Evolutionary conservation across 2,113 vertebrate genomes (phyloP).

Genomic region (Pelvicachromis taeniatus): DNA sequence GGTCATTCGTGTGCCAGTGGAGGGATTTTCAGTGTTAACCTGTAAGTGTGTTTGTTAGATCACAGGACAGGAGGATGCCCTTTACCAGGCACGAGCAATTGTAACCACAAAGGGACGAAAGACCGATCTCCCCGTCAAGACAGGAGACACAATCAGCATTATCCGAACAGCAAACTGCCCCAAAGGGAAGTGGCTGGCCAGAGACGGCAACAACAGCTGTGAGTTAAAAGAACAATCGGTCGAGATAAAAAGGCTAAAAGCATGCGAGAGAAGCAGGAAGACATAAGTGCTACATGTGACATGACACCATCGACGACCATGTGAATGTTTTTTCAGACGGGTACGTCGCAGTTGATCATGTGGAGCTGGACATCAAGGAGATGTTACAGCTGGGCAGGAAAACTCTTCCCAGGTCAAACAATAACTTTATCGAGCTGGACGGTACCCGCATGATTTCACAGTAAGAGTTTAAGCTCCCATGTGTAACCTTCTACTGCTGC

Average conservation of each 20-base stretch:
- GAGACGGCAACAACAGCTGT: slow-evolving; percentile 72
- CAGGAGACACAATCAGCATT: slow-evolving; percentile 59
- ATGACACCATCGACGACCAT: not conserved
- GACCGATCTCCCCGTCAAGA: slow-evolving; percentile 44
- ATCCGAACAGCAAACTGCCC: slow-evolving; percentile 63
- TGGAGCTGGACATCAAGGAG: slow-evolving; percentile 66
- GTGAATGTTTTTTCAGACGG: slow-evolving; percentile 60
- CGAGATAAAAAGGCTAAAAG: not conserved
- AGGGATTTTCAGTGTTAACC: not conserved
- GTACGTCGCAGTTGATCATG: slow-evolving; percentile 51
- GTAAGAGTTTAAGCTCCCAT: not conserved
- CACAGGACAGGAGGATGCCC: slow-evolving; percentile 62
- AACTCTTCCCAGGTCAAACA: not conserved
- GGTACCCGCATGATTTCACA: not conserved
- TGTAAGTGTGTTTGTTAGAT: slow-evolving; percentile 58
- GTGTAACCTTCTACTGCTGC: not conserved
- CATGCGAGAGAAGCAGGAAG: not conserved
- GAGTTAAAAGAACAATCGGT: slow-evolving; percentile 47
- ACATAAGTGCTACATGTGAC: not conserved
- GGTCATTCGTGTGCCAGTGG: not conserved
- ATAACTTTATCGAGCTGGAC: slow-evolving; percentile 1
- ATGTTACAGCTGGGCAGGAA: slow-evolving; percentile 62
- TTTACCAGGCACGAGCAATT: slow-evolving; percentile 50
- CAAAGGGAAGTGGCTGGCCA: slow-evolving; percentile 70
- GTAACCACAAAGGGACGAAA: slow-evolving; percentile 59